Conservation (phyloP, 2,888 invertebrate species). For the Phymatocera aterrima region DNA sequence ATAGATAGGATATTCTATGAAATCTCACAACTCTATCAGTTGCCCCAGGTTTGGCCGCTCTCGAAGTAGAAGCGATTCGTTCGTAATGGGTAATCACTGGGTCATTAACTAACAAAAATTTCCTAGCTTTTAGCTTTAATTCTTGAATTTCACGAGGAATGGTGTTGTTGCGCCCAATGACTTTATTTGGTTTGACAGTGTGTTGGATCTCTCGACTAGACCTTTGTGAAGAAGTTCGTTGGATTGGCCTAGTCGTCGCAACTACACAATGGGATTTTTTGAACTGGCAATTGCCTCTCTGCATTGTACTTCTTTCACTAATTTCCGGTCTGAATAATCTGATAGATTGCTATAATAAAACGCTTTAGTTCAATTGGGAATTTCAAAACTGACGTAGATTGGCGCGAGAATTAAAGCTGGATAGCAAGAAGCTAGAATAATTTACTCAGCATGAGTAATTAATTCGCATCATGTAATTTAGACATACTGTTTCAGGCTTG, state of each 20-base stretch:
- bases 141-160: background rate
- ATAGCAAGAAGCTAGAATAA: background rate
- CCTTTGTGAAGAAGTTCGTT: background rate
- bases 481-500: conserved; percentile 35
- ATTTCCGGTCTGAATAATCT: conserved; percentile 17
- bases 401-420: background rate
- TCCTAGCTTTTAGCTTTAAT: background rate
- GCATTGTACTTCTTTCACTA: background rate
- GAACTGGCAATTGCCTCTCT: background rate
- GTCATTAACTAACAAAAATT: background rate
- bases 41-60: background rate
- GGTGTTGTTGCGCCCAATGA: background rate
- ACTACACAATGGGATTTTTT: background rate
- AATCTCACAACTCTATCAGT: conserved; percentile 3
- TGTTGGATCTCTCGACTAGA: background rate
- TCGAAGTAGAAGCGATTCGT: background rate
- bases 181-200: background rate
- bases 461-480: background rate
- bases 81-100: background rate
- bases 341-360: conserved; percentile 12
- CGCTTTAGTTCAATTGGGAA: background rate
- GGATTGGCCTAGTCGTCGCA: background rate
- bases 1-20: background rate
- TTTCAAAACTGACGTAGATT: background rate
- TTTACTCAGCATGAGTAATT: background rate